Conservation (phyloP, 2,888 invertebrate genomes). For the Cepaea hortensis region DNA sequence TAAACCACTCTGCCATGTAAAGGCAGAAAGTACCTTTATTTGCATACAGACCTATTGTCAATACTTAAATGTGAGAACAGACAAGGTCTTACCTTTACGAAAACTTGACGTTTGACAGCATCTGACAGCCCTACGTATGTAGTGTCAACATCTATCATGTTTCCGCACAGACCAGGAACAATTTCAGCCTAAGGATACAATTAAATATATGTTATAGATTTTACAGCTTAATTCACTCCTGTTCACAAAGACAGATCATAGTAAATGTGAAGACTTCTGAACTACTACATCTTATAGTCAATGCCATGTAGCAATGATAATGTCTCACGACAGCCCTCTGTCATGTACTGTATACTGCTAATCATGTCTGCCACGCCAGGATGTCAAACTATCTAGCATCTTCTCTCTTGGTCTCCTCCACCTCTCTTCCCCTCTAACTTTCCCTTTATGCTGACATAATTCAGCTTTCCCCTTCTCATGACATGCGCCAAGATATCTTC, state of each 20-base stretch:
- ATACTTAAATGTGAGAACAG: neutral
- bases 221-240: neutral
- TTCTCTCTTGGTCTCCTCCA: no score
- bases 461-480: no score
- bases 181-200: constrained; percentile 69
- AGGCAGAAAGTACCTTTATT: neutral
- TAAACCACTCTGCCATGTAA: no score
- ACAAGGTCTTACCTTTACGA: constrained; percentile 70
- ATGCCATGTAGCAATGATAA: no score
- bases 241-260: neutral
- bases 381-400: no score
- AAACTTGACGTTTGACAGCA: constrained; percentile 68
- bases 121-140: constrained; percentile 65
- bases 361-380: no score
- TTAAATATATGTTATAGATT: neutral
- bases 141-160: constrained; percentile 58
- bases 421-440: no score
- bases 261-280: neutral
- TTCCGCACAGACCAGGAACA: constrained; percentile 65
- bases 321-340: no score
- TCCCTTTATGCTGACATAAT: no score
- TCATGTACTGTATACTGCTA: no score
- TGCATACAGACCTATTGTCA: neutral
- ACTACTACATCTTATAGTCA: neutral
- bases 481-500: no score